Evolutionary conservation across 2,888 invertebrate species (phyloP).

Genomic region (Lasioglossum pauxillum): DNA sequence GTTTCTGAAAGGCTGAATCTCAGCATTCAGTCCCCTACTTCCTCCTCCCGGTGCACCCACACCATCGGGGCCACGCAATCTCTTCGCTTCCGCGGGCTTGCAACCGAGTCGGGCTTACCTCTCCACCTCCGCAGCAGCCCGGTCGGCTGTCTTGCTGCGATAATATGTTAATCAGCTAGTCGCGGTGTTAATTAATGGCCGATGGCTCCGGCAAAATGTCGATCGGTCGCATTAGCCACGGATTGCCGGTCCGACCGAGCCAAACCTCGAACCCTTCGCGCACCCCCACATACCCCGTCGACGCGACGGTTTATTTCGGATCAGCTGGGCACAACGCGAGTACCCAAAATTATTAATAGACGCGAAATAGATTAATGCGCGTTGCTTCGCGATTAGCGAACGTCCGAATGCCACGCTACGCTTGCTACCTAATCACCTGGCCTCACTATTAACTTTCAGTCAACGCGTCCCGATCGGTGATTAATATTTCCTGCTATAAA

Average conservation of each 20-base stretch:
- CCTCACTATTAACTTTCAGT: slow-evolving; percentile 34
- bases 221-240: slow-evolving; percentile 69
- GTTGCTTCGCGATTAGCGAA: slow-evolving; percentile 25
- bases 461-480: background rate
- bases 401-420: background rate
- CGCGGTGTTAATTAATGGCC: slow-evolving; percentile 78
- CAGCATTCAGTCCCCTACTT: slow-evolving; percentile 56
- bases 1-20: slow-evolving; percentile 67
- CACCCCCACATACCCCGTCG: background rate
- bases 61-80: slow-evolving; percentile 45
- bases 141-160: slow-evolving; percentile 75
- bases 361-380: slow-evolving; percentile 33
- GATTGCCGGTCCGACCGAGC: slow-evolving; percentile 25
- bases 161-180: slow-evolving; percentile 80
- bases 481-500: background rate
- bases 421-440: slow-evolving; percentile 21
- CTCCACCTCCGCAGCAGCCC: background rate
- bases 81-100: slow-evolving; percentile 51
- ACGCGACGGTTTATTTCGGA: slow-evolving; percentile 27
- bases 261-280: background rate
- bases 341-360: slow-evolving; percentile 44
- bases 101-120: slow-evolving; percentile 37
- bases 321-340: background rate
- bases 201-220: slow-evolving; percentile 61
- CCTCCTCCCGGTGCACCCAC: slow-evolving; percentile 31